Percentiles rank a stretch among this genome's conserved stretches.
These are phyloP conservation scores for Steinernema carpocapsae DNA, from an alignment of 2,888 invertebrate species.

Conservation along the genomic window DNA sequence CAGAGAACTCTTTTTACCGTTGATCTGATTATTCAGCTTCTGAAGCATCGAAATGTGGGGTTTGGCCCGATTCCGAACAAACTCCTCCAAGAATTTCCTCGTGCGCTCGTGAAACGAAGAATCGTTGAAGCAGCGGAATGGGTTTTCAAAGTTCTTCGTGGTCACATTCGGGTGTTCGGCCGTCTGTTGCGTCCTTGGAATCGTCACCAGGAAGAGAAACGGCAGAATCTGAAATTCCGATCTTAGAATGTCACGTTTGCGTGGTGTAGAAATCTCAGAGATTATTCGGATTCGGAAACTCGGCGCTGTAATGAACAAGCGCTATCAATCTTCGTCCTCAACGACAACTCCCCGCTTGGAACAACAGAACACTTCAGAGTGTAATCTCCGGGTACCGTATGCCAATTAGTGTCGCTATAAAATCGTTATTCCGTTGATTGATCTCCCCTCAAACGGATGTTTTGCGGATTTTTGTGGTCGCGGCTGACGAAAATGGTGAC, in stretches of 20 bases:
- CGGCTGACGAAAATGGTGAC: background rate
- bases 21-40: constrained; percentile 26
- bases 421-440: background rate
- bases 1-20: background rate
- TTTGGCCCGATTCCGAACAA: background rate
- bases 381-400: constrained; percentile 29
- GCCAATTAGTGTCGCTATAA: constrained; percentile 5
- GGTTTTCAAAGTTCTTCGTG: constrained; percentile 5
- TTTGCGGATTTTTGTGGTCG: background rate
- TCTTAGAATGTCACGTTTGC: background rate
- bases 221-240: background rate
- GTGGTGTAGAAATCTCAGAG: background rate
- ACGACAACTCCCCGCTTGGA: constrained; percentile 14
- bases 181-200: background rate
- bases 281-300: background rate
- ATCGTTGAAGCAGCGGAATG: constrained; percentile 25
- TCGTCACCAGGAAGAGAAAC: background rate
- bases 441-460: background rate
- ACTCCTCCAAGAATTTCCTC: background rate
- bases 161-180: constrained; percentile 13
- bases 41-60: constrained; percentile 3
- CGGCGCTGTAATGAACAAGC: constrained; percentile 15
- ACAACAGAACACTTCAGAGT: constrained; percentile 24
- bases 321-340: constrained; percentile 3
- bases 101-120: background rate